phyloP scores from a whole-genome alignment of 2,888 invertebrate species.

The Athetis lepigone region DNA sequence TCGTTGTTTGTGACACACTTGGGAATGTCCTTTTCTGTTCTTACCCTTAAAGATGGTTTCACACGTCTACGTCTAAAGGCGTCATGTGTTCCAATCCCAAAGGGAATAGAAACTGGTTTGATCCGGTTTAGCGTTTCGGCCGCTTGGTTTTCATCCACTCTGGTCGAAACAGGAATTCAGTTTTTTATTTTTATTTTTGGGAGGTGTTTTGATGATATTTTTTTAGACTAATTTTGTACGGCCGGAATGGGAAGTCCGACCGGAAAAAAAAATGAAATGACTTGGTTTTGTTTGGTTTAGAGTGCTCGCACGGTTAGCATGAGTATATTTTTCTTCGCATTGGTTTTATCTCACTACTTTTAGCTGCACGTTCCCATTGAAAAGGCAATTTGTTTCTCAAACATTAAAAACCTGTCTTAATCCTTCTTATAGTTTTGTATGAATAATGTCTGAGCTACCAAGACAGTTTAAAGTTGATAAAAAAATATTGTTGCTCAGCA shows the following conservation, averaged over 20 bases:
- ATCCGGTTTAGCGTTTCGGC: too few relatives aligned
- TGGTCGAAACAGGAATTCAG: too few relatives aligned
- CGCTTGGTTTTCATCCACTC: too few relatives aligned
- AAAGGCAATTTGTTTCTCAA: constrained; percentile 27
- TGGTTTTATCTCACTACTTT: constrained; percentile 12
- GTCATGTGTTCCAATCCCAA: constrained; percentile 12
- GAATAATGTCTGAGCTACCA: constrained; percentile 2
- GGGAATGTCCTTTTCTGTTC: constrained; percentile 17
- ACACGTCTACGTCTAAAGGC: constrained; percentile 30
- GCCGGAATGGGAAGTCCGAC: too few relatives aligned
- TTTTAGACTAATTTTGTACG: too few relatives aligned
- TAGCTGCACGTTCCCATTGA: constrained; percentile 29
- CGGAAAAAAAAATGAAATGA: too few relatives aligned
- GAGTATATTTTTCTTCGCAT: constrained; percentile 13
- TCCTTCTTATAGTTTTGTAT: constrained; percentile 5
- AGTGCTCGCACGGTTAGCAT: too few relatives aligned
- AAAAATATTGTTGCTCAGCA: not conserved
- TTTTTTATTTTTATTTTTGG: too few relatives aligned
- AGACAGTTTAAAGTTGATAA: constrained; percentile 3
- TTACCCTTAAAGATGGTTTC: constrained; percentile 31
- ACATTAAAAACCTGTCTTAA: not conserved
- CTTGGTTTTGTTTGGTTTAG: too few relatives aligned
- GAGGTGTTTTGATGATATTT: too few relatives aligned
- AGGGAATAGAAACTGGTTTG: too few relatives aligned
- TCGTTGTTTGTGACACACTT: constrained; percentile 41